Evolutionary conservation across 2,113 vertebrate species (phyloP), one percentile per base, ranked within the genome.

Genomic region (Catagonus wagneri): DNA sequence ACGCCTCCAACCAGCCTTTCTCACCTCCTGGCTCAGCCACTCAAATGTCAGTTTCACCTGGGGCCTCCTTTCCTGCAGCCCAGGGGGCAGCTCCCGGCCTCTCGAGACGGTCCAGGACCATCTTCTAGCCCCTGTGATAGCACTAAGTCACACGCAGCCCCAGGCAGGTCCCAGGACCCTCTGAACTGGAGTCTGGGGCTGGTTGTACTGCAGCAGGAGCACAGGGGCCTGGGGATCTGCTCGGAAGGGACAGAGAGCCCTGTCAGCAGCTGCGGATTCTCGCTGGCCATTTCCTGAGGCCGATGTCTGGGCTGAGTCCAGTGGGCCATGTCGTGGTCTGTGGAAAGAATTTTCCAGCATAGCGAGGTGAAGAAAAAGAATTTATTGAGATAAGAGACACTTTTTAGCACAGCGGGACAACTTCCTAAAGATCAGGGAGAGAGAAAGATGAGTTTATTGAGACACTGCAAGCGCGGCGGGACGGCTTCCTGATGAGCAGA

Each of bases 11-110:
- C 1, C 9, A 1, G 34, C 17, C 12, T 52, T 63, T 75, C 78
- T 79, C 1, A 13, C 54, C 52, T 94, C 27, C 22, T 12, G 79
- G 36, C 27, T 34, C 12, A 60, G 52, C n/a, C n/a, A 54, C 44
- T 58, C 27, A 9, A 3, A 12, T 0, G 0, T 25, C 63, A 7
- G 1, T 63, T 29, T 44, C 17, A 23, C 25, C 19, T 34, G 36
- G 72, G 12, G 6, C 54, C 52, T 76, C 65, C 61, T 34, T 8
- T 25, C 10, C 13, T 81, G 36, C 7, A 54, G 71, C 50, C 61
- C 16, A 54, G 32, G 32, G 27, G 68, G 52, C 27, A 56, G 32
- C 34, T 6, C 4, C 39, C 39, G 11, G 39, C 25, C 78, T 78
- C 44, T 65, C 34, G 58, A 60, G 69, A 80, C 8, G 34, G 10